These are phyloP conservation scores for Phaethornis superciliosus DNA, from an alignment of 2,113 vertebrate genomes.

Conservation along the genomic window DNA sequence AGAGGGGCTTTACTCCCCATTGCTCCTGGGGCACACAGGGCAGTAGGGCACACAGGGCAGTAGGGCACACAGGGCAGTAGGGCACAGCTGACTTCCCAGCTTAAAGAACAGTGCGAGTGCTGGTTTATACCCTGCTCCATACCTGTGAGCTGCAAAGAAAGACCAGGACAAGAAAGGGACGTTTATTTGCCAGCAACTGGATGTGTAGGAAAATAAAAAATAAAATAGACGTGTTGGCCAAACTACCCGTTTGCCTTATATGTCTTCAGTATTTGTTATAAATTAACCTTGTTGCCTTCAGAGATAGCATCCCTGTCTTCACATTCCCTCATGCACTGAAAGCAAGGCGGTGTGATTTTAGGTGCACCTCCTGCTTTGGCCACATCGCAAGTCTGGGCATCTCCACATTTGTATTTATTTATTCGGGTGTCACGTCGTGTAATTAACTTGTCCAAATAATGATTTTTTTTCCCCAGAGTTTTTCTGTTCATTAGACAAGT, in stretches of 20 bases:
- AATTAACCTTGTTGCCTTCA: background rate
- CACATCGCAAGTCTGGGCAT: background rate
- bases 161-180: background rate
- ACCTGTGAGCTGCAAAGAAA: background rate
- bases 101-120: background rate
- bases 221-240: background rate
- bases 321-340: fast-evolving
- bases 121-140: fast-evolving
- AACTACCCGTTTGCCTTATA: background rate
- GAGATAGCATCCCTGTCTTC: background rate
- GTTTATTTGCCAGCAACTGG: background rate
- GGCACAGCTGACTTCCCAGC: background rate
- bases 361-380: slow-evolving; percentile 1
- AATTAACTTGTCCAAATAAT: background rate
- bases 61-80: background rate
- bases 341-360: background rate
- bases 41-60: no score
- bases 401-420: background rate
- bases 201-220: background rate
- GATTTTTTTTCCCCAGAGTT: background rate
- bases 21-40: background rate
- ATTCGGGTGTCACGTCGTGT: background rate
- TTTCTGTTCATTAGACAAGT: background rate
- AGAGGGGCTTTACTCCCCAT: background rate
- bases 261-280: background rate